A percentile compares a stretch with the other conserved stretches of the same genome.
These are phyloP conservation scores for Henricia sp. DNA, from an alignment of 53 echinoderm and acorn worm genomes.

Conservation along the genomic window DNA sequence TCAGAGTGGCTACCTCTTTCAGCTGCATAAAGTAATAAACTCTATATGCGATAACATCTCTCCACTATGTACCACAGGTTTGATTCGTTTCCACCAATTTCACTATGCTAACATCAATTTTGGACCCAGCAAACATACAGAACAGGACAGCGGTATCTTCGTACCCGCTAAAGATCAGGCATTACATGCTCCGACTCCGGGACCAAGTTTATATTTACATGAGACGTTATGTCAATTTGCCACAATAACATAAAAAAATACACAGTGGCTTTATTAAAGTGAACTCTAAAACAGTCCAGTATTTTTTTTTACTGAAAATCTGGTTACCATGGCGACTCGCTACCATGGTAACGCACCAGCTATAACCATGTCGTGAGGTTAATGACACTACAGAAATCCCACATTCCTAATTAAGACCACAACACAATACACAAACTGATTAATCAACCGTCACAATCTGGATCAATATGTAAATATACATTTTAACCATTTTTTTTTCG, in stretches of 20 bases:
- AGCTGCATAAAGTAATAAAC: constrained; percentile 48
- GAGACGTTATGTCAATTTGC: constrained; percentile 4
- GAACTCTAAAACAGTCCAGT: neutral
- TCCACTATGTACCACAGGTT: neutral
- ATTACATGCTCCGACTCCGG: constrained; percentile 25
- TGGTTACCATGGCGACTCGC: constrained; percentile 25
- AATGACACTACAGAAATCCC: constrained; percentile 3
- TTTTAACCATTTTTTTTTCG: constrained; percentile 18
- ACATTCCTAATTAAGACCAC: constrained; percentile 16
- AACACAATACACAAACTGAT: neutral
- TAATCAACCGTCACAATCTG: constrained; percentile 25
- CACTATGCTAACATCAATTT: constrained; percentile 26
- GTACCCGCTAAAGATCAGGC: neutral
- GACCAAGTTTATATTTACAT: neutral
- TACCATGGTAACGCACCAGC: constrained; percentile 12
- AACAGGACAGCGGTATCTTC: constrained; percentile 5
- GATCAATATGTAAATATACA: constrained; percentile 46
- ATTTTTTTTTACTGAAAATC: neutral
- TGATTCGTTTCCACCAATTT: neutral
- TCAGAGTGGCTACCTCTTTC: constrained; percentile 38
- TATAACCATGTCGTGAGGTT: constrained; percentile 32
- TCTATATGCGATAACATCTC: constrained; percentile 15
- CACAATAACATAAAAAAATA: constrained; percentile 20
- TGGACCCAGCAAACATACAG: constrained; percentile 30
- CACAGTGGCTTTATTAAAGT: neutral